A percentile compares a stretch with the other conserved stretches of the same genome.
Conservation (phyloP, 2,888 invertebrate genomes). For the Horisme vitalbata region DNA sequence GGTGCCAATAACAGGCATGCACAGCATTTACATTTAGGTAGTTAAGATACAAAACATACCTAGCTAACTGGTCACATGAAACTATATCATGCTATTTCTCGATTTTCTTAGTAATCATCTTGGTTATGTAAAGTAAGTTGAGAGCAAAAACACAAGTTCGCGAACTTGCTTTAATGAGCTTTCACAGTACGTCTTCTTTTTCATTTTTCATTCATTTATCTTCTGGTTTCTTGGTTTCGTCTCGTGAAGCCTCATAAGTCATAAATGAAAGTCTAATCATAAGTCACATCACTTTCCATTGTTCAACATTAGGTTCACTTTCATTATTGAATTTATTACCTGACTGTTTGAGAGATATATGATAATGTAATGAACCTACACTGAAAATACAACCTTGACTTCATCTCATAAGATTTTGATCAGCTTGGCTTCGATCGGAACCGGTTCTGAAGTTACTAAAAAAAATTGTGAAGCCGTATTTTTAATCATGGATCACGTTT, state of each 20-base stretch:
- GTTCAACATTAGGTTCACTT: constrained; percentile 17
- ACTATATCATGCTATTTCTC: no score
- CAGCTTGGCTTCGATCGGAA: background rate
- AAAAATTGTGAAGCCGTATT: background rate
- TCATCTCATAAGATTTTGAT: constrained; percentile 4
- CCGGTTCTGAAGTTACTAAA: constrained; percentile 1
- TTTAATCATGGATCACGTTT: constrained; percentile 6
- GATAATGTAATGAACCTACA: background rate
- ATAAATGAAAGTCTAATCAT: constrained; percentile 4
- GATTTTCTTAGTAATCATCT: no score
- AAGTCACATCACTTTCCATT: constrained; percentile 15
- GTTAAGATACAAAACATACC: no score
- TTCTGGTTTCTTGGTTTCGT: no score
- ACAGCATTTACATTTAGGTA: no score
- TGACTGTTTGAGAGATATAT: constrained; percentile 3
- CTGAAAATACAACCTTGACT: constrained; percentile 5
- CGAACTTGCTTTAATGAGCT: no score
- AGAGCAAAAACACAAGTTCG: no score
- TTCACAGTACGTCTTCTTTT: no score
- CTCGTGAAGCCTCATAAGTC: background rate
- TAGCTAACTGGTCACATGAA: no score
- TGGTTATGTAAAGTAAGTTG: no score
- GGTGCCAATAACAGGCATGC: no score
- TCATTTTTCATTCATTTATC: no score
- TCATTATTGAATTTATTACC: constrained; percentile 16